Evolutionary conservation across 2,113 vertebrate genomes (phyloP).

Genomic region (Orcinus orca): DNA sequence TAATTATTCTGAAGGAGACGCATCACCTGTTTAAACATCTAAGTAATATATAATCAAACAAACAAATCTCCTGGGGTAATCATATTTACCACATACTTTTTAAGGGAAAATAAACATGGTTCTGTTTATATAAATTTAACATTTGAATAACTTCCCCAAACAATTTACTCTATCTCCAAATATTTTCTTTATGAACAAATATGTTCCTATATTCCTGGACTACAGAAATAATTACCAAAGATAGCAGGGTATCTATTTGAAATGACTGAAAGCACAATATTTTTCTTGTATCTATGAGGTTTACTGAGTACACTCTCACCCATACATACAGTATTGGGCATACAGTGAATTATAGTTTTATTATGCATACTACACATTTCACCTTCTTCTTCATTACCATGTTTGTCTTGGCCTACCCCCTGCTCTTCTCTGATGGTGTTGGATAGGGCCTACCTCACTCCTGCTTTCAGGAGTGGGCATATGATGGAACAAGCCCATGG

Average conservation of each 20-base stretch:
- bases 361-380: neutral
- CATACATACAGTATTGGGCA: neutral
- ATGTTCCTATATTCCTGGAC: neutral
- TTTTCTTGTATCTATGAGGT: neutral
- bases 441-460: neutral
- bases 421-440: neutral
- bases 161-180: neutral
- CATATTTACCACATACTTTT: neutral
- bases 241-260: neutral
- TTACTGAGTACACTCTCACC: neutral
- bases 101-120: conserved; percentile 8
- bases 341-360: neutral
- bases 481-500: neutral
- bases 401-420: neutral
- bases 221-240: neutral
- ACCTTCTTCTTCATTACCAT: neutral
- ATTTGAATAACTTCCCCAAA: conserved; percentile 24
- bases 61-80: neutral
- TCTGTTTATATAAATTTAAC: conserved; percentile 33
- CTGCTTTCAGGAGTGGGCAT: neutral
- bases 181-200: neutral
- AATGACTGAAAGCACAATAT: neutral
- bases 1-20: conserved; percentile 40
- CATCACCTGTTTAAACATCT: conserved; percentile 35
- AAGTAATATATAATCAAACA: conserved; percentile 50